Conservation (phyloP, 2,888 invertebrate genomes). For the Trichogramma dendrolimi region DNA sequence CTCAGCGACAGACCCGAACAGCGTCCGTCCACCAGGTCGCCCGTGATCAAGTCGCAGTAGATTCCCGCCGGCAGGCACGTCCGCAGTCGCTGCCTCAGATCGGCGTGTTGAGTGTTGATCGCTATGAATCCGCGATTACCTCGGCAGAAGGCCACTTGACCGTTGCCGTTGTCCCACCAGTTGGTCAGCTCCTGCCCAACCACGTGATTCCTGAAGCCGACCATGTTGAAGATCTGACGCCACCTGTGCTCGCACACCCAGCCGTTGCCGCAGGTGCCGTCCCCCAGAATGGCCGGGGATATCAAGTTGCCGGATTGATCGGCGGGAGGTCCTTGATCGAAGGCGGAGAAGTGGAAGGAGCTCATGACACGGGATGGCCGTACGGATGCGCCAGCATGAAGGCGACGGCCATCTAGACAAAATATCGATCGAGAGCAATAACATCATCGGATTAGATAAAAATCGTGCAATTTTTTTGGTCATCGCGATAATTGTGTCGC, state of each 20-base stretch:
- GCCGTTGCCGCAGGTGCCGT: conserved; percentile 64
- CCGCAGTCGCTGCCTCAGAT: conserved; percentile 60
- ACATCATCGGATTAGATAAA: neutral
- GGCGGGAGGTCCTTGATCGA: conserved; percentile 64
- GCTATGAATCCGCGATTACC: conserved; percentile 70
- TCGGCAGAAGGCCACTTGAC: conserved; percentile 82
- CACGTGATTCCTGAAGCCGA: conserved; percentile 69
- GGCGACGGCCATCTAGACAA: conserved; percentile 65
- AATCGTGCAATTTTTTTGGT: no score
- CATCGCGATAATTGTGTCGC: no score
- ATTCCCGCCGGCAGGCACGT: conserved; percentile 70
- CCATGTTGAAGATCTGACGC: conserved; percentile 78
- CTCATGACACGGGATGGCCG: conserved; percentile 78
- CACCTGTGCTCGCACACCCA: conserved; percentile 85
- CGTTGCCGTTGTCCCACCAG: conserved; percentile 80
- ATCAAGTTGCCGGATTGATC: conserved; percentile 61
- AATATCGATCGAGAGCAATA: neutral
- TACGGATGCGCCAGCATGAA: conserved; percentile 86
- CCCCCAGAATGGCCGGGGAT: conserved; percentile 64
- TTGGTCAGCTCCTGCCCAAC: conserved; percentile 54
- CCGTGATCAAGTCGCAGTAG: conserved; percentile 84
- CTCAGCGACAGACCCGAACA: conserved; percentile 66
- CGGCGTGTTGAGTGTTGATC: conserved; percentile 65
- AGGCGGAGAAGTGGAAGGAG: conserved; percentile 66
- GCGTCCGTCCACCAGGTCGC: conserved; percentile 55